Conservation (phyloP, 2,113 vertebrate species). For the Chaetops frenatus region DNA sequence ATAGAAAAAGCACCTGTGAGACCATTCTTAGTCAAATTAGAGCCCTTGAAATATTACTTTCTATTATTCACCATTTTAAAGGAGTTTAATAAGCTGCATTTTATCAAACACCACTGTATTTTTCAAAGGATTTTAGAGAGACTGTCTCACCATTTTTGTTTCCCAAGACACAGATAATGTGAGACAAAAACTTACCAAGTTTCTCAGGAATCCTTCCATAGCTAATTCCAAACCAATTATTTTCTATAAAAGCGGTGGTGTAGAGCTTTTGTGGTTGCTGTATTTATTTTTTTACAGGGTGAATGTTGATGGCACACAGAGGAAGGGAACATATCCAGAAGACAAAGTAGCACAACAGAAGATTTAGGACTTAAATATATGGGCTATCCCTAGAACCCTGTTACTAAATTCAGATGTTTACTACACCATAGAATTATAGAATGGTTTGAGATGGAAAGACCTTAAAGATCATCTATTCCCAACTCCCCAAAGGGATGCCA, state of each 20-base stretch:
- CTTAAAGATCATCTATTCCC: neutral
- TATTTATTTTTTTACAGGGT: neutral
- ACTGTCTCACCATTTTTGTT: neutral
- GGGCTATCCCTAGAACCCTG: neutral
- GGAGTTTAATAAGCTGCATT: neutral
- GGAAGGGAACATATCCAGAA: neutral
- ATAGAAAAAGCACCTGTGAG: slow-evolving; percentile 1
- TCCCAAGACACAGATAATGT: neutral
- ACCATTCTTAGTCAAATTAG: neutral
- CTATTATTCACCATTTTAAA: neutral
- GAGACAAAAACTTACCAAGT: neutral
- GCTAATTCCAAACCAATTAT: neutral
- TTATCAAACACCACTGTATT: neutral
- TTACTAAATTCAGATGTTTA: neutral
- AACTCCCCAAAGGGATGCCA: neutral
- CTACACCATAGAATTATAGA: neutral
- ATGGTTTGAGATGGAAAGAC: neutral
- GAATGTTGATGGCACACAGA: neutral
- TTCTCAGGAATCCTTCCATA: neutral
- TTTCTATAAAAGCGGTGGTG: neutral
- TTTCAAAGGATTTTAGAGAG: neutral
- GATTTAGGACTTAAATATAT: neutral
- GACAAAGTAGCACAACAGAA: neutral
- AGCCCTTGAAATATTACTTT: neutral
- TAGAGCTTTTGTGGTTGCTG: neutral